Evolutionary conservation across 2,113 vertebrate species (phyloP).

Genomic region (Cyanoderma ruficeps): DNA sequence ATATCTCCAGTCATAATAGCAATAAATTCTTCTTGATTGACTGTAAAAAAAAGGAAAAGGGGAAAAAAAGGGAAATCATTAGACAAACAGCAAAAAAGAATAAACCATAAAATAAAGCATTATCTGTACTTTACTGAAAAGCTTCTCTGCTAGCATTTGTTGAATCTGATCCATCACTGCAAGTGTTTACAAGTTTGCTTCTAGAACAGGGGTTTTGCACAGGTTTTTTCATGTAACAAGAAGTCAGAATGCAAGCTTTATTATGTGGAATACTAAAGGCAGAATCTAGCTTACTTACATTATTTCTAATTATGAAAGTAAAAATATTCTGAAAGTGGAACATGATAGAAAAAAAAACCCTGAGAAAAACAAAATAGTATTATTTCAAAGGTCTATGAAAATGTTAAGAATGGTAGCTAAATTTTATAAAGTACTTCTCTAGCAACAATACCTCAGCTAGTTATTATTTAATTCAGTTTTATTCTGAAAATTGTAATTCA

Average conservation of each 20-base stretch:
- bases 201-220: neutral
- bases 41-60: conserved; percentile 68
- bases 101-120: neutral
- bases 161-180: neutral
- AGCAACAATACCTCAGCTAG: neutral
- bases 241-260: neutral
- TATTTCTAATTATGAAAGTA: neutral
- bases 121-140: neutral
- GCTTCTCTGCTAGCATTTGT: neutral
- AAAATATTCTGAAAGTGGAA: neutral
- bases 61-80: neutral
- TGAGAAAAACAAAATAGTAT: neutral
- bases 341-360: neutral
- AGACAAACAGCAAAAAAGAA: neutral
- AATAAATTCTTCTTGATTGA: conserved; percentile 96
- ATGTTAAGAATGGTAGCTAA: neutral
- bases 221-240: neutral
- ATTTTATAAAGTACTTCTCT: neutral
- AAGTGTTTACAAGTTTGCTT: neutral
- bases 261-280: neutral
- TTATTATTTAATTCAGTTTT: neutral
- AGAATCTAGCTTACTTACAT: neutral
- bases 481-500: neutral
- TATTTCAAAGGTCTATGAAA: neutral
- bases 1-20: conserved; percentile 95